Evolutionary conservation across 2,797 vertebrate genomes (phyloP).

Genomic region (Syngnathus acus): DNA sequence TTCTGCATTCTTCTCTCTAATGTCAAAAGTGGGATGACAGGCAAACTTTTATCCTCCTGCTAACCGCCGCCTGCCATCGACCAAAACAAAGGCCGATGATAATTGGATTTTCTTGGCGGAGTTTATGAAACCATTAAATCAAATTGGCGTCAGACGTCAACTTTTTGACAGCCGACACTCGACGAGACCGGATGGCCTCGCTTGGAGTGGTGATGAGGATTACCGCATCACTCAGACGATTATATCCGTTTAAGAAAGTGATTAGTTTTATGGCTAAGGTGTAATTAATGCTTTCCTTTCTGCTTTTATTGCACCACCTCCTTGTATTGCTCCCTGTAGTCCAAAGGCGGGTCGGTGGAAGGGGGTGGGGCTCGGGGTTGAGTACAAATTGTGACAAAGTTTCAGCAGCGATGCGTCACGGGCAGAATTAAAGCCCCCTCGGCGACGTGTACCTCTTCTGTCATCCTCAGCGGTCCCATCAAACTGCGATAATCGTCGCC

Average conservation of each 20-base stretch:
- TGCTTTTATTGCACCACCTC: constrained; percentile 54
- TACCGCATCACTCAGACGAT: neutral
- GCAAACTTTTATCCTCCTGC: neutral
- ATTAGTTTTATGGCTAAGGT: constrained; percentile 62
- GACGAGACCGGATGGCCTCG: constrained; percentile 40
- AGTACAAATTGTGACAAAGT: constrained; percentile 55
- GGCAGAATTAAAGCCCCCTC: constrained; percentile 45
- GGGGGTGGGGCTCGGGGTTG: constrained; percentile 25
- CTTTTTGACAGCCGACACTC: constrained; percentile 46
- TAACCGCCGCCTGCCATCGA: neutral
- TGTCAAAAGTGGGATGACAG: neutral
- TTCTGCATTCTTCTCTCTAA: neutral
- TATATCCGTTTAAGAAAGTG: constrained; percentile 57
- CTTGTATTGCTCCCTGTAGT: constrained; percentile 48
- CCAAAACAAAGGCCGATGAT: neutral
- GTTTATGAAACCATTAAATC: constrained; percentile 40
- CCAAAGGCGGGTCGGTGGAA: constrained; percentile 19
- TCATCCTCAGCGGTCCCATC: constrained; percentile 54
- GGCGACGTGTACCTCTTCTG: constrained; percentile 47
- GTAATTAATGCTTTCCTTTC: constrained; percentile 63
- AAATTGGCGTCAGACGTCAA: constrained; percentile 56
- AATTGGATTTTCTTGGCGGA: neutral
- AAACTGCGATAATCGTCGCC: constrained; percentile 36
- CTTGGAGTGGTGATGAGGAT: constrained; percentile 43
- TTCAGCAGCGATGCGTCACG: constrained; percentile 47